A percentile compares a stretch with the other conserved stretches of the same genome.
These are phyloP conservation scores for Menura novaehollandiae DNA, from an alignment of 2,113 vertebrate genomes.

Conservation along the genomic window DNA sequence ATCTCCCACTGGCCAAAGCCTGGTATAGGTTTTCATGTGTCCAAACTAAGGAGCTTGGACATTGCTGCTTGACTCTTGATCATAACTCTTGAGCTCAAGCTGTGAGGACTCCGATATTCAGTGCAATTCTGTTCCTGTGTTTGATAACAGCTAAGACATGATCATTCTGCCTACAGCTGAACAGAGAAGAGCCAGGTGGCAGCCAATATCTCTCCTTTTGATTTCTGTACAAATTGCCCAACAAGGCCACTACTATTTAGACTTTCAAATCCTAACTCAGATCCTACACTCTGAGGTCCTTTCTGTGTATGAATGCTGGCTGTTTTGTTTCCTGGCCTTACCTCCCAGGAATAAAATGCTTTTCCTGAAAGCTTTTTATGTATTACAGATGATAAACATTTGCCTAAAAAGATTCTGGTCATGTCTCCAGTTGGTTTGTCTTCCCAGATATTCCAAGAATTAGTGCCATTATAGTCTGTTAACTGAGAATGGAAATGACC, in stretches of 20 bases:
- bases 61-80: background rate
- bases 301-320: background rate
- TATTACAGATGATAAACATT: background rate
- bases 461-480: background rate
- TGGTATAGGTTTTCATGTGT: background rate
- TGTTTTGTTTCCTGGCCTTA: background rate
- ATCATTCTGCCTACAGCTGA: background rate
- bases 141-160: background rate
- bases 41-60: background rate
- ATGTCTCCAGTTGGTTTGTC: background rate
- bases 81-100: background rate
- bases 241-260: background rate
- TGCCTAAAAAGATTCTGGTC: background rate
- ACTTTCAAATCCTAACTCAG: background rate
- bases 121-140: background rate
- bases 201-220: background rate
- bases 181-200: background rate
- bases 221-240: background rate
- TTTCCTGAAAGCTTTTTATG: background rate
- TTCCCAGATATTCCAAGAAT: background rate
- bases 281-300: background rate
- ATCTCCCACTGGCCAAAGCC: background rate
- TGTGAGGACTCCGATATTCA: background rate
- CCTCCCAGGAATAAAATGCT: background rate
- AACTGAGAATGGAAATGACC: background rate